Evolutionary conservation across 2,797 vertebrate genomes (phyloP).

Genomic region (Myotis pilosus): DNA sequence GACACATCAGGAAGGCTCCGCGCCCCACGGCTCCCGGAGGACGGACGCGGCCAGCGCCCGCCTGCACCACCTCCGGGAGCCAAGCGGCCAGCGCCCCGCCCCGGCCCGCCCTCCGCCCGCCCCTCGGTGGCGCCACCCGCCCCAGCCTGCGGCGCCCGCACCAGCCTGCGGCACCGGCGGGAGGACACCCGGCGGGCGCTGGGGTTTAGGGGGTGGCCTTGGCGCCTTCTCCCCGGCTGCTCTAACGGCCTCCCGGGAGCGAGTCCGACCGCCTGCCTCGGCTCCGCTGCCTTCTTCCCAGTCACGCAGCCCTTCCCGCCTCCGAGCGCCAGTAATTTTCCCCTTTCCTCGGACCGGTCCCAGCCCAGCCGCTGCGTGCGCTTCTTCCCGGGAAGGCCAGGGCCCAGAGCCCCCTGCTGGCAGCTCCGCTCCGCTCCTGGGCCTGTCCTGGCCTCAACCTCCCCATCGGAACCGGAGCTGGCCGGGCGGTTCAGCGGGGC

Average conservation of each 20-base stretch:
- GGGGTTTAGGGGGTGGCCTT: neutral
- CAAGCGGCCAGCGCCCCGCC: slow-evolving; percentile 57
- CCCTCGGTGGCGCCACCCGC: slow-evolving; percentile 64
- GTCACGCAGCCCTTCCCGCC: slow-evolving; percentile 49
- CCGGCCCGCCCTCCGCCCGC: slow-evolving; percentile 66
- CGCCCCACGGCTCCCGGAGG: slow-evolving; percentile 49
- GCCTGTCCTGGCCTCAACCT: neutral
- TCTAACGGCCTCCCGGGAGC: neutral
- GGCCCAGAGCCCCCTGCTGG: slow-evolving; percentile 75
- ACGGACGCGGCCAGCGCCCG: slow-evolving; percentile 60
- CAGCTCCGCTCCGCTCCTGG: neutral
- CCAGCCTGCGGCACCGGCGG: neutral
- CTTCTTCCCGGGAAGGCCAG: slow-evolving; percentile 46
- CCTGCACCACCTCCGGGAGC: slow-evolving; percentile 60
- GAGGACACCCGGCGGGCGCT: neutral
- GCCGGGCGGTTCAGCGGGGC: neutral
- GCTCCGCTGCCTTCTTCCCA: slow-evolving; percentile 27
- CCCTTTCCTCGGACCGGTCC: slow-evolving; percentile 58
- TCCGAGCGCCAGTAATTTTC: slow-evolving; percentile 71
- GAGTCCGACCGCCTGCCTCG: neutral
- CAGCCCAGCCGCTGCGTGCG: neutral
- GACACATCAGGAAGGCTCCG: slow-evolving; percentile 71
- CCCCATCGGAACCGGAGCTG: neutral
- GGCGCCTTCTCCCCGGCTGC: neutral
- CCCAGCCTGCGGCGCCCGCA: slow-evolving; percentile 12